Evolutionary conservation across 30 jellyfish, hydroid and myxozoan genomes (phyloP).

Genomic region (Hydra vulgaris): DNA sequence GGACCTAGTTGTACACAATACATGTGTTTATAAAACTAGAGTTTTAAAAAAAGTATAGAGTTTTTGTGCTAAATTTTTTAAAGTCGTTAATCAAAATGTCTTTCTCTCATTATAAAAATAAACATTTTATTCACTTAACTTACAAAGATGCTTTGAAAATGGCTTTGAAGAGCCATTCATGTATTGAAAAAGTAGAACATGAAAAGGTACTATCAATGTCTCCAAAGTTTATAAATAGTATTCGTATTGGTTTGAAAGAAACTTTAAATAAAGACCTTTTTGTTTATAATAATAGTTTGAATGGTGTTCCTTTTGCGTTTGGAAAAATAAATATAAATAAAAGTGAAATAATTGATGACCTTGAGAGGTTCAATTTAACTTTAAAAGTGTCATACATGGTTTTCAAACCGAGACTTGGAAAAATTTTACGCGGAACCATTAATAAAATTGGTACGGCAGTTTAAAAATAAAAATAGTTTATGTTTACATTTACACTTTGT

Average conservation of each 20-base stretch:
- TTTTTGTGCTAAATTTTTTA: too few species aligned
- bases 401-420: slow-evolving; percentile 16
- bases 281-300: slow-evolving; percentile 8
- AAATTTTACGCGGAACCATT: slow-evolving; percentile 14
- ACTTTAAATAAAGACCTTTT: slow-evolving; percentile 7
- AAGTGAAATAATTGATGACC: slow-evolving; percentile 22
- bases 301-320: slow-evolving; percentile 28
- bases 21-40: too few species aligned
- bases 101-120: not conserved
- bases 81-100: too few species aligned
- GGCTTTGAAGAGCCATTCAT: slow-evolving; percentile 5
- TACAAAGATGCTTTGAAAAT: slow-evolving; percentile 17
- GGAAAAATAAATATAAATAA: slow-evolving; percentile 9
- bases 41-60: too few species aligned
- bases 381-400: slow-evolving; percentile 10
- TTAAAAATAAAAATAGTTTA: too few species aligned
- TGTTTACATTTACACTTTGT: too few species aligned
- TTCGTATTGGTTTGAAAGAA: slow-evolving; percentile 22
- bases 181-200: slow-evolving; percentile 4
- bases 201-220: slow-evolving; percentile 12
- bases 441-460: slow-evolving; percentile 22
- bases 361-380: not conserved
- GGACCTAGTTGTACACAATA: too few species aligned
- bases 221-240: slow-evolving; percentile 13
- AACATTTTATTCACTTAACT: slow-evolving; percentile 8